phyloP scores from a whole-genome alignment of 2,797 vertebrate genomes.

The Hirundo rustica region DNA sequence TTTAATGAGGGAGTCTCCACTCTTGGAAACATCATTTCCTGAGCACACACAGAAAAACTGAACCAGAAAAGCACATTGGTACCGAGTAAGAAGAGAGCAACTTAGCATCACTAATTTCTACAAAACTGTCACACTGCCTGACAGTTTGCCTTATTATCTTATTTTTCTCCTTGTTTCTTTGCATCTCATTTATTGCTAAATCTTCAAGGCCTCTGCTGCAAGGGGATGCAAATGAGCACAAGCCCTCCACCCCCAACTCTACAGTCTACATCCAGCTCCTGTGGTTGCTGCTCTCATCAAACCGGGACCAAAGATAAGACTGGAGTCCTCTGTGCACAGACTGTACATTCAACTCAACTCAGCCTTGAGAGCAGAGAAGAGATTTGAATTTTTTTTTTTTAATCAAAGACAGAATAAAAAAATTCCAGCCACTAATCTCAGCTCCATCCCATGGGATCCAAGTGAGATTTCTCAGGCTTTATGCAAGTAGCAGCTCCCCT shows the following conservation, averaged over 20 bases:
- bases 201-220: not conserved
- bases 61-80: not conserved
- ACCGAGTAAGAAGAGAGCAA: not conserved
- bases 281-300: not conserved
- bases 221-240: not conserved
- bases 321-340: too few species aligned
- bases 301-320: not conserved
- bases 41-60: not conserved
- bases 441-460: not conserved
- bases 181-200: not conserved
- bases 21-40: not conserved
- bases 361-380: not conserved
- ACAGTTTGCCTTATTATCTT: not conserved
- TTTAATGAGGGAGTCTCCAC: not conserved
- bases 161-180: not conserved
- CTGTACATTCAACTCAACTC: not conserved
- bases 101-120: not conserved
- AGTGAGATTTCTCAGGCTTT: not conserved
- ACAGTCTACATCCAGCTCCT: not conserved
- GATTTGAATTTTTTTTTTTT: not conserved
- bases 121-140: not conserved
- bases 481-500: not conserved
- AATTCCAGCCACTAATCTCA: not conserved
- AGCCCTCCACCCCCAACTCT: not conserved
- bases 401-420: not conserved